Percentiles rank a stretch among this genome's conserved stretches.
Conservation (phyloP, 2,888 invertebrate species). For the Ommatoiulus sabulosus region DNA sequence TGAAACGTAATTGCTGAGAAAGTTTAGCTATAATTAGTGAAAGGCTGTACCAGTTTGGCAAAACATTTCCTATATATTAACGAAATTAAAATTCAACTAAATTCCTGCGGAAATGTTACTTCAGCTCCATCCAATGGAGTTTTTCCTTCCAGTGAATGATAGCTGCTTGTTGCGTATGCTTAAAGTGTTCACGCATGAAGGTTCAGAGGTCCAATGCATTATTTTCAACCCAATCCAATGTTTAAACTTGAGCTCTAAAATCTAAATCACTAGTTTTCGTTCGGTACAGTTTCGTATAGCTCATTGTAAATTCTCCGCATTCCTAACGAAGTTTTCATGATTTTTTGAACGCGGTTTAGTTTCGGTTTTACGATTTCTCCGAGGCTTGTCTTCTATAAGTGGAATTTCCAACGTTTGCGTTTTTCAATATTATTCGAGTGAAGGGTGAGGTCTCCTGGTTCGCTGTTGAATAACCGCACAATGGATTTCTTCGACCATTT, state of each 20-base stretch:
- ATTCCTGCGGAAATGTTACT: too few relatives aligned
- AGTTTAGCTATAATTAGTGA: too few relatives aligned
- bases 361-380: conserved; percentile 1
- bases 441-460: conserved; percentile 39
- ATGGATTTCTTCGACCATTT: conserved; percentile 35
- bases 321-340: neutral
- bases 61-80: too few relatives aligned
- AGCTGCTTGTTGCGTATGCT: too few relatives aligned
- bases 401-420: conserved; percentile 8
- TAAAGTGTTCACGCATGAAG: too few relatives aligned
- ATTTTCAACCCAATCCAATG: too few relatives aligned
- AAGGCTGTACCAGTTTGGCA: too few relatives aligned
- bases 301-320: neutral
- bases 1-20: too few relatives aligned
- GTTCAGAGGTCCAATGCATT: too few relatives aligned
- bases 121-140: too few relatives aligned
- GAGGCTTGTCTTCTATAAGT: conserved; percentile 27
- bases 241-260: neutral
- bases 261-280: neutral
- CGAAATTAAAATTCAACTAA: too few relatives aligned
- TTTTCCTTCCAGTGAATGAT: too few relatives aligned
- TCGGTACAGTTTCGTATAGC: neutral
- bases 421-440: conserved; percentile 1
- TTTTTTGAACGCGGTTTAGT: neutral
- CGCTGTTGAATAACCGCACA: conserved; percentile 36